Percentiles rank a stretch among this genome's conserved stretches.
Conservation (phyloP, 2,113 vertebrate genomes). For the Cettia cetti region DNA sequence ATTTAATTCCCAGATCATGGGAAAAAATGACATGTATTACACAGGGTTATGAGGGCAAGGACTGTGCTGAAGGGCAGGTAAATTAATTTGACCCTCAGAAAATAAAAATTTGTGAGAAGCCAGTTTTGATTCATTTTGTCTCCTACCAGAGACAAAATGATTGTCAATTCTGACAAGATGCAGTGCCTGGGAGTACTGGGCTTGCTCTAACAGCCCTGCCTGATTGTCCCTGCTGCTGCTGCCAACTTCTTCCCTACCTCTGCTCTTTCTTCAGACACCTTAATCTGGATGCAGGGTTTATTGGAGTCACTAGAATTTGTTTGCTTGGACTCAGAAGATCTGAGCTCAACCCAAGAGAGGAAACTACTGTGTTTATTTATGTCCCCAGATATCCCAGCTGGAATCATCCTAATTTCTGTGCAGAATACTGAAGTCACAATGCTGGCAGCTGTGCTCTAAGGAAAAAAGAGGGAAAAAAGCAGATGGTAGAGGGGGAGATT, state of each 20-base stretch:
- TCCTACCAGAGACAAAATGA: background rate
- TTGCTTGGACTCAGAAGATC: background rate
- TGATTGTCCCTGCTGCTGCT: background rate
- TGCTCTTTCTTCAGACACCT: background rate
- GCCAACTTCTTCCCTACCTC: background rate
- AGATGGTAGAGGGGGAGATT: background rate
- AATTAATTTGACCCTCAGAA: background rate
- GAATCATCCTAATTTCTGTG: background rate
- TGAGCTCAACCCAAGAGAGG: background rate
- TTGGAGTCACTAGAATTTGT: background rate
- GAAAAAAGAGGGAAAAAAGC: background rate
- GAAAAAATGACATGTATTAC: background rate
- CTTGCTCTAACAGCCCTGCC: background rate
- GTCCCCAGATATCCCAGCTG: background rate
- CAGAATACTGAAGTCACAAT: background rate
- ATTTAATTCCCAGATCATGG: background rate
- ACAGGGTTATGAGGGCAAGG: background rate
- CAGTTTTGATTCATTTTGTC: background rate
- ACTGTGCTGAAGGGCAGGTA: background rate
- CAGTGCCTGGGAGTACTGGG: background rate
- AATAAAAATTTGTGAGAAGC: background rate
- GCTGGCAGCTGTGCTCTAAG: background rate
- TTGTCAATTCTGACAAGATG: background rate
- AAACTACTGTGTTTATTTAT: background rate
- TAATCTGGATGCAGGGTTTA: background rate